Evolutionary conservation across 2,888 invertebrate species (phyloP), one percentile per base, ranked within the genome.

Genomic region (Andrena fulva): DNA sequence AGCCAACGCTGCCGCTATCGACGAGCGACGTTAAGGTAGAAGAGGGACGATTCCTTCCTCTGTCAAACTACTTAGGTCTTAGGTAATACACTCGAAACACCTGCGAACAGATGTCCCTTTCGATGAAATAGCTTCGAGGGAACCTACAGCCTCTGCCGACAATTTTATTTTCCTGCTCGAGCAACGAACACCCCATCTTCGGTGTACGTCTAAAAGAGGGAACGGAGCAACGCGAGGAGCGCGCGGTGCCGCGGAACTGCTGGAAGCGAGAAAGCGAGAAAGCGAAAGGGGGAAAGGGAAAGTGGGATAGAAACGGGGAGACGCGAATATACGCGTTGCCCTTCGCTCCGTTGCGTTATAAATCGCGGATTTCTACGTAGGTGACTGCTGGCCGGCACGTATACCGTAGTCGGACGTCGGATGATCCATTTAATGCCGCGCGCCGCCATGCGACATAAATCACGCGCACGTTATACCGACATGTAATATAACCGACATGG

Each of bases 401-500:
- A 85, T 87, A 84, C 85, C 85, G 75, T 86, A 85, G 81, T 88
- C 86, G 84, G 86, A 85, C 87, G 87, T 85, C 66, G 87, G 89
- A 89, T 89, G 90, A 89, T 90, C 90, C 89, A 89, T 89, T 88
- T 89, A 89, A 89, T 90, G 84, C 90, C 84, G 87, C 84, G 81
- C 88, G 77, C 86, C 85, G 85, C 83, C 89, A 88, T 85, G 84
- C 80, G 87, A 80, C 89, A 90, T 89, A 89, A 89, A 89, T 89
- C 89, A 89, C 84, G 84, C 59, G 80, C 85, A 87, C 84, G 90
- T 89, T 90, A 90, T 85, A 90, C 89, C 87, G 88, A 89, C 89
- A 83, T 89, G 87, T 87, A 89, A 89, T 89, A 89, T 89, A 89
- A 89, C 90, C 87, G 80, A 86, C 90, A 84, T 89, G 87, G 85